phyloP scores from a whole-genome alignment of 1,140 invertebrate genomes.

The Drosophila parabipectinata region DNA sequence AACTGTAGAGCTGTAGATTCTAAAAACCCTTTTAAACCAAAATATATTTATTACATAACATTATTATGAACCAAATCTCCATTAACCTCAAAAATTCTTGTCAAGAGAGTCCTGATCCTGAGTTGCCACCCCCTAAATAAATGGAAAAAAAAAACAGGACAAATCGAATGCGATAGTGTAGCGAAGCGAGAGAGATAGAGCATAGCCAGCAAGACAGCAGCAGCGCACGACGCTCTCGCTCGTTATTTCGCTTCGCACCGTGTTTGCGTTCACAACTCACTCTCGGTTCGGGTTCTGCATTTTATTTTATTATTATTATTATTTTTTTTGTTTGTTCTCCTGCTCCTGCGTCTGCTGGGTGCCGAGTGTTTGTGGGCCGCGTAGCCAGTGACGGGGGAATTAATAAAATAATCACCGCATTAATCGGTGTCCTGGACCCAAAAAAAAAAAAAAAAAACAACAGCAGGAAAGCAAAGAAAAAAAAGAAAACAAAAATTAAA shows the following conservation, averaged over 20 bases:
- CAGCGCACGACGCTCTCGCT: slow-evolving; percentile 52
- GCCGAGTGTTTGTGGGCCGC: slow-evolving; percentile 41
- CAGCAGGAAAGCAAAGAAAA: not conserved
- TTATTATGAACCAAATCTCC: no score
- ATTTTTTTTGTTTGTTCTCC: slow-evolving; percentile 73
- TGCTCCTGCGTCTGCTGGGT: slow-evolving; percentile 55
- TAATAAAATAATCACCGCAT: not conserved
- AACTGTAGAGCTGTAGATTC: no score
- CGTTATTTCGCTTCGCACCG: slow-evolving; percentile 80
- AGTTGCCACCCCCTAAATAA: not conserved
- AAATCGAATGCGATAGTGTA: not conserved
- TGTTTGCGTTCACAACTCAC: slow-evolving; percentile 80
- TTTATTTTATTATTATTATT: slow-evolving; percentile 82
- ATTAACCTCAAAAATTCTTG: no score
- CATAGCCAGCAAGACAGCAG: slow-evolving; percentile 14
- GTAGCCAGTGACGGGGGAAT: not conserved
- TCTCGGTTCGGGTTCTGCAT: slow-evolving; percentile 77
- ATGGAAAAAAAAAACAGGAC: not conserved
- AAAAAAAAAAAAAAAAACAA: not conserved
- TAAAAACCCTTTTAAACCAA: no score
- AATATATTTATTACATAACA: no score
- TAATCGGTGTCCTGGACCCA: slow-evolving; percentile 8
- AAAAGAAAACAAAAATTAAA: slow-evolving; percentile 35
- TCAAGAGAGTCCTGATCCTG: not conserved
- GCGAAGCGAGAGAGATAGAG: not conserved